Evolutionary conservation across 2,888 invertebrate genomes (phyloP), one percentile per base, ranked within the genome.

Genomic region (Agriopis leucophaearia): DNA sequence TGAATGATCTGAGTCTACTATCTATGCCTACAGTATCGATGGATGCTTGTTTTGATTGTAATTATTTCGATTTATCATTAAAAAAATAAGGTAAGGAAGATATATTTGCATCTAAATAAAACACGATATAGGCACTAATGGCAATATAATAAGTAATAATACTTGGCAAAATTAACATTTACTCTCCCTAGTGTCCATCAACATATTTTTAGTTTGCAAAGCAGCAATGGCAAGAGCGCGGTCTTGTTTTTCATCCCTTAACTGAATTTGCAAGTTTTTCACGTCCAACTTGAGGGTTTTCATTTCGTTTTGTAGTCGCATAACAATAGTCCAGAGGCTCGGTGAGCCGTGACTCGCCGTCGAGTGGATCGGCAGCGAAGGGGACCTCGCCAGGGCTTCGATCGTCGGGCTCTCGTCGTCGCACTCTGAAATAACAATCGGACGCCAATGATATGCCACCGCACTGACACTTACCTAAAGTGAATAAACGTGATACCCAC

Each of bases 291-390:
- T 95, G 74, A 97, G 88, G 66, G 95, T 94, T 80, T 95, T 95
- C 73, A 97, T 94, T 89, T 97, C 96, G 82, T 96, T 96, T 84
- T 96, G 96, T 78, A 97, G 88, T 70, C 96, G 95, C 93, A 97
- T 96, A 73, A 97, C 96, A 66, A 97, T 96, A 77, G 97, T 96
- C 88, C 97, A 96, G 78, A 97, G 90, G 80, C 96, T 96, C 85
- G 97, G 96, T 83, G 85, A 85, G 58, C 84, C 87, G 79, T 88
- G 88, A 74, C 79, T 81, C 59, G 87, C 81, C 13, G 84, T 83
- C 64, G 86, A 85, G 80, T 92, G 92, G 75, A 92, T 88, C 62
- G 94, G 94, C 79, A 94, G 84, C 50, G 92, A 92, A 36, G 94
- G 92, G 40, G 94, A 94, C 71, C 94, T 82, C 72, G 93, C 94